A percentile compares a stretch with the other conserved stretches of the same genome.
Conservation (phyloP, 2,113 vertebrate species). For the Peromyscus leucopus region DNA sequence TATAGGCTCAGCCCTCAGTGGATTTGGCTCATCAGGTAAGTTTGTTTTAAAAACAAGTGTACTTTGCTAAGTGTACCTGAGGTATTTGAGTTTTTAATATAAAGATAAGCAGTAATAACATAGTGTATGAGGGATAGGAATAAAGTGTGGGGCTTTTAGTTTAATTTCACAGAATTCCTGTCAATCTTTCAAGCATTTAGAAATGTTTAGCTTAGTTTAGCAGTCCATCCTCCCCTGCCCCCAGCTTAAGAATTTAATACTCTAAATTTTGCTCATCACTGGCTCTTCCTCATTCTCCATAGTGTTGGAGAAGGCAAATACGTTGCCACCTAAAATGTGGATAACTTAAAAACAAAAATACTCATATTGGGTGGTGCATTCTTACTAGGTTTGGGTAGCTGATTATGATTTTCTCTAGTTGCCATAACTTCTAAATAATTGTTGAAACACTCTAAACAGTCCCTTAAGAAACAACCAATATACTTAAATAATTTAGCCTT, state of each 20-base stretch:
- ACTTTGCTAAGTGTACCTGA: slow-evolving; percentile 45
- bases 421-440: not conserved
- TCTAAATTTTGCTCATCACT: slow-evolving; percentile 48
- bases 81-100: slow-evolving; percentile 29
- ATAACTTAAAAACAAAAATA: slow-evolving; percentile 37
- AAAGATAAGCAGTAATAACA: slow-evolving; percentile 36
- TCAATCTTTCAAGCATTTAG: not conserved
- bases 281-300: slow-evolving; percentile 27
- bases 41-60: slow-evolving; percentile 68
- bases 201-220: slow-evolving; percentile 28
- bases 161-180: slow-evolving; percentile 40
- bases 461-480: slow-evolving; percentile 32
- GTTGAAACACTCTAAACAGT: slow-evolving; percentile 8
- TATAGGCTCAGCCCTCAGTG: slow-evolving; percentile 96
- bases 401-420: slow-evolving; percentile 33
- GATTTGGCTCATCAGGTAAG: slow-evolving; percentile 97
- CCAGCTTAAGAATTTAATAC: slow-evolving; percentile 9
- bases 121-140: slow-evolving; percentile 43
- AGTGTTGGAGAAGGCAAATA: slow-evolving; percentile 52
- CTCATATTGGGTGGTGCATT: slow-evolving; percentile 31
- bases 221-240: not conserved
- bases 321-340: slow-evolving; percentile 38
- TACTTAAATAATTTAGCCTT: slow-evolving; percentile 41
- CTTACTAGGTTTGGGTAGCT: slow-evolving; percentile 45
- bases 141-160: slow-evolving; percentile 11